These are phyloP conservation scores for Chirona hameri DNA, from an alignment of 2,888 invertebrate genomes.

Conservation along the genomic window DNA sequence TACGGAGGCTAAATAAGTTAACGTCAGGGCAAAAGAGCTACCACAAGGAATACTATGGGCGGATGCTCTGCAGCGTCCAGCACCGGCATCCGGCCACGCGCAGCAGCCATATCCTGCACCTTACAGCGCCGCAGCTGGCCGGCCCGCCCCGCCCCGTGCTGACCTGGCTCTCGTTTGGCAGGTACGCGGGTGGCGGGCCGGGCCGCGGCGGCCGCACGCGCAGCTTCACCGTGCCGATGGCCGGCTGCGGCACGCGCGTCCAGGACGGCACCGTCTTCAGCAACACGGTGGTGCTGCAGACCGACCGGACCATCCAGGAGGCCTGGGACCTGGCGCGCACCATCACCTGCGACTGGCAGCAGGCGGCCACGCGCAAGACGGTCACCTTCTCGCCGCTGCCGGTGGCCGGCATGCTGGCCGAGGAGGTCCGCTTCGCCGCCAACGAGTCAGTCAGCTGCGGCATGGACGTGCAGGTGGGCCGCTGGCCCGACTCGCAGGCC, in stretches of 20 bases:
- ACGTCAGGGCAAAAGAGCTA: too few species aligned
- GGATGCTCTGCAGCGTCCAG: too few species aligned
- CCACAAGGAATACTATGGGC: too few species aligned
- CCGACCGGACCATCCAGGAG: slow-evolving; percentile 40
- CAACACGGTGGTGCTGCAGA: slow-evolving; percentile 41
- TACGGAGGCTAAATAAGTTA: too few species aligned
- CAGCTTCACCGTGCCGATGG: slow-evolving; percentile 61
- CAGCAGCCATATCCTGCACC: background rate
- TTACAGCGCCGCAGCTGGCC: background rate
- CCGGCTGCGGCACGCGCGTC: slow-evolving; percentile 46
- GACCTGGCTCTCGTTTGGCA: slow-evolving; percentile 5
- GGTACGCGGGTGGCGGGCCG: slow-evolving; percentile 47
- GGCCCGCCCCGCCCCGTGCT: background rate
- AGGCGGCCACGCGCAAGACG: slow-evolving; percentile 37
- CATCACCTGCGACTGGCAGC: slow-evolving; percentile 42
- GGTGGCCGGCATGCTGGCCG: slow-evolving; percentile 41
- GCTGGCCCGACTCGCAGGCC: slow-evolving; percentile 40
- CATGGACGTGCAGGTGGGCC: slow-evolving; percentile 43
- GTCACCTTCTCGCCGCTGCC: slow-evolving; percentile 41
- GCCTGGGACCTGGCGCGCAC: slow-evolving; percentile 42
- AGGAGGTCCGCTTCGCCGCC: slow-evolving; percentile 40
- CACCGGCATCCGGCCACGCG: background rate
- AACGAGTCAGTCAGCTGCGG: slow-evolving; percentile 46
- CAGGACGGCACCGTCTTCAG: too few species aligned
- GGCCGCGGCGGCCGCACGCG: slow-evolving; percentile 58